Evolutionary conservation across 1,140 invertebrate species (phyloP).

Genomic region (Asobara japonica): DNA sequence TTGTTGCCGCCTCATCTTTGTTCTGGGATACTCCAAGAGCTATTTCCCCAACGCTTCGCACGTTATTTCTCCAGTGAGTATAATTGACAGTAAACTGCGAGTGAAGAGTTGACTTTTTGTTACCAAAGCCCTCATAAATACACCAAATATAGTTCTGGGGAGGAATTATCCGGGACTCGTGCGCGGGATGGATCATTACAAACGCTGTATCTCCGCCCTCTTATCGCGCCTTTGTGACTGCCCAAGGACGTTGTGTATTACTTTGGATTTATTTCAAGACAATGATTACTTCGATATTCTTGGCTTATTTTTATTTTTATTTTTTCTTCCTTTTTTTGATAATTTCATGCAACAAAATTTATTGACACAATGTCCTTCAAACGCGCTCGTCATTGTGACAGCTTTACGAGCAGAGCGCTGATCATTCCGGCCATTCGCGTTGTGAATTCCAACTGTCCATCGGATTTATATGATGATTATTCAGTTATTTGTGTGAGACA

Average conservation of each 20-base stretch:
- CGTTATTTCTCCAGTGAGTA: constrained; percentile 41
- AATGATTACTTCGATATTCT: not conserved
- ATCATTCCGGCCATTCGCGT: not conserved
- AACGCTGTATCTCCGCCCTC: not conserved
- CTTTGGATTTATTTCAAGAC: not conserved
- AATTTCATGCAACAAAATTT: not conserved
- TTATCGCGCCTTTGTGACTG: constrained; percentile 15
- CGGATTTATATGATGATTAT: not conserved
- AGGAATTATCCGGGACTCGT: constrained; percentile 10
- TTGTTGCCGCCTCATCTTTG: constrained; percentile 44
- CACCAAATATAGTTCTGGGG: not conserved
- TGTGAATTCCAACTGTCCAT: not conserved
- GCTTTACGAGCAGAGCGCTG: not conserved
- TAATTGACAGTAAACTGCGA: constrained; percentile 29
- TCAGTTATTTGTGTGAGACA: not conserved
- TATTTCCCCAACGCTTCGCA: constrained; percentile 51
- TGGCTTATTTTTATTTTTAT: not conserved
- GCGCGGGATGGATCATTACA: constrained; percentile 11
- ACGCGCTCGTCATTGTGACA: not conserved
- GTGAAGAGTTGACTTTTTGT: constrained; percentile 9
- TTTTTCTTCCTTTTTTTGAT: not conserved
- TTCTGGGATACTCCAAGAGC: constrained; percentile 37
- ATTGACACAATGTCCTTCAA: not conserved
- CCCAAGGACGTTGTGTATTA: not conserved
- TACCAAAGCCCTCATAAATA: constrained; percentile 5